phyloP scores from a whole-genome alignment of 2,797 vertebrate species.

The Coregonus suidteri region DNA sequence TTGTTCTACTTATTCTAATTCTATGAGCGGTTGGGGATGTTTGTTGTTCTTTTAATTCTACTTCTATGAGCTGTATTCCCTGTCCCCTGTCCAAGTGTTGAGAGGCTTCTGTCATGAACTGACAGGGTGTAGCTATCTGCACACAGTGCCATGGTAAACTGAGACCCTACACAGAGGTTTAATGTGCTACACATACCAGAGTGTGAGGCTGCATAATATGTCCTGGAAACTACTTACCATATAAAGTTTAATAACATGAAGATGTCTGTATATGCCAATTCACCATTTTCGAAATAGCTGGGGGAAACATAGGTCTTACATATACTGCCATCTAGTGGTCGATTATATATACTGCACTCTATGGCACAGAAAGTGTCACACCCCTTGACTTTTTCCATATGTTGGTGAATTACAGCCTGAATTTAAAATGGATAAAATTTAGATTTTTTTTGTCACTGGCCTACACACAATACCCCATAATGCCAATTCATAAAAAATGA shows the following conservation, averaged over 20 bases:
- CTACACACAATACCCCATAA: too few relatives aligned
- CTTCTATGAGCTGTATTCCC: background rate
- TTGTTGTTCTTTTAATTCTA: too few relatives aligned
- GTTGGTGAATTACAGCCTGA: too few relatives aligned
- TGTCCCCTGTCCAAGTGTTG: conserved; percentile 19
- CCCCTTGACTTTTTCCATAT: too few relatives aligned
- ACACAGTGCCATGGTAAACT: conserved; percentile 39
- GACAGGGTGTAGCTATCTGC: conserved; percentile 58
- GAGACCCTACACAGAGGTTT: conserved; percentile 36
- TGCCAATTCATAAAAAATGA: too few relatives aligned
- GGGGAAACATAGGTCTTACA: background rate
- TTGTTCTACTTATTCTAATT: conserved; percentile 4
- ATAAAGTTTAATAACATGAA: background rate
- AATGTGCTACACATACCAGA: conserved; percentile 28
- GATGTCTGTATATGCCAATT: conserved; percentile 10
- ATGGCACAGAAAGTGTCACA: background rate
- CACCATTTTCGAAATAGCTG: conserved; percentile 13
- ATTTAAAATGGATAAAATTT: too few relatives aligned
- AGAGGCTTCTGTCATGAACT: conserved; percentile 43
- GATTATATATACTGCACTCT: background rate
- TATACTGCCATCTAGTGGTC: conserved; percentile 63
- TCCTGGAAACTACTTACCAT: conserved; percentile 58
- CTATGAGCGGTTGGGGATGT: background rate
- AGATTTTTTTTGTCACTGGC: too few relatives aligned
- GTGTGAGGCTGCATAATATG: conserved; percentile 46